A percentile compares a stretch with the other conserved stretches of the same genome.
Conservation (phyloP, 2,113 vertebrate species). For the Raja brachyura region DNA sequence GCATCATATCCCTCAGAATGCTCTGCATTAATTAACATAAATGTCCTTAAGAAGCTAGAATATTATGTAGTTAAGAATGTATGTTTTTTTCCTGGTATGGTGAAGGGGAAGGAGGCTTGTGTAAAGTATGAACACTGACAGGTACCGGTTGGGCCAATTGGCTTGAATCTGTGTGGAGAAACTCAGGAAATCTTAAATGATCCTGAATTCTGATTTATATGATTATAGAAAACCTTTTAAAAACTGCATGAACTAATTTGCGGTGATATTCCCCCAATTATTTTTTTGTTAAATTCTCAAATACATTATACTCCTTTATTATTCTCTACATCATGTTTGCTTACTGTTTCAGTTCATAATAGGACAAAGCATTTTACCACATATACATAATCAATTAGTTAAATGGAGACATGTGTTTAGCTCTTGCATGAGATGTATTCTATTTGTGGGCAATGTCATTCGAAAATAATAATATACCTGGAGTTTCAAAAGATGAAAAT, state of each 20-base stretch:
- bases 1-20: no score
- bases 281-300: not conserved
- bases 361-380: not conserved
- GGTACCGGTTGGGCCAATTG: no score
- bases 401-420: not conserved
- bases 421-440: not conserved
- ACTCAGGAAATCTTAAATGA: not conserved
- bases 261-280: not conserved
- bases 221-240: not conserved
- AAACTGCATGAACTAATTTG: not conserved
- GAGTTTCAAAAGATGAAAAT: slow-evolving; percentile 1
- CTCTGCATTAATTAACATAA: not conserved
- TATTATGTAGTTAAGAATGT: not conserved
- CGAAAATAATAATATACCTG: not conserved
- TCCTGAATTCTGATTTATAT: not conserved
- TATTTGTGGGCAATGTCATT: not conserved
- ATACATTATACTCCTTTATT: not conserved
- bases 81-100: not conserved
- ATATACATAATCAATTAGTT: not conserved
- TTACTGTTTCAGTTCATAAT: not conserved
- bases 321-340: not conserved
- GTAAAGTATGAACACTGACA: no score
- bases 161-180: no score
- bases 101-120: not conserved
- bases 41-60: not conserved